These are phyloP conservation scores for Clanis bilineata DNA, from an alignment of 2,888 invertebrate species.

Conservation along the genomic window DNA sequence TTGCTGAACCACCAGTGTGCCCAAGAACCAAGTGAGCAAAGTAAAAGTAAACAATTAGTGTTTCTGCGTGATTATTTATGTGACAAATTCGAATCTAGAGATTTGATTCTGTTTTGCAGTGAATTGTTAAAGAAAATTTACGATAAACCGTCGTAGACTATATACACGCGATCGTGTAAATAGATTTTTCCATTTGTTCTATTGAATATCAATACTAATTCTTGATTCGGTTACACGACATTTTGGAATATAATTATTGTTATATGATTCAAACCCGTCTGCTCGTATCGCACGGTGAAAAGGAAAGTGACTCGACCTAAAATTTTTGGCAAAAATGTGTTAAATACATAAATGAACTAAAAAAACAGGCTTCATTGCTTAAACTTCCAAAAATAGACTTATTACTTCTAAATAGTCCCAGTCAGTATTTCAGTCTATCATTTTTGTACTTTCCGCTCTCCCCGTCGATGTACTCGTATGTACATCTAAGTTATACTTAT, in stretches of 20 bases:
- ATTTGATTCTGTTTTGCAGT: conserved; percentile 59
- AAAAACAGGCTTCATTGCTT: no score
- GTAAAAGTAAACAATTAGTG: conserved; percentile 37
- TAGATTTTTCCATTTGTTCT: neutral
- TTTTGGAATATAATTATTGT: neutral
- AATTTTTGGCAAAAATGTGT: no score
- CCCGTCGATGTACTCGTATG: no score
- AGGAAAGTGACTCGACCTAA: no score
- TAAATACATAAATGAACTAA: no score
- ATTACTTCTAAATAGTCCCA: no score
- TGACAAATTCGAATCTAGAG: conserved; percentile 49
- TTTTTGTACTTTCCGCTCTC: no score
- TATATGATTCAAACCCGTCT: no score
- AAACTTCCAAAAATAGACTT: no score
- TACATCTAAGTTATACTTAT: no score
- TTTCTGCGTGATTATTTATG: conserved; percentile 50
- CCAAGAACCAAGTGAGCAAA: conserved; percentile 25
- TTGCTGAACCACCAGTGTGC: conserved; percentile 41
- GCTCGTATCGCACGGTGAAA: no score
- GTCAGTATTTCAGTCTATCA: no score
- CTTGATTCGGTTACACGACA: neutral
- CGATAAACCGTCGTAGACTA: conserved; percentile 39
- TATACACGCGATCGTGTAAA: neutral
- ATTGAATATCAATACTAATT: neutral
- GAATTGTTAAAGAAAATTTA: conserved; percentile 51